Percentiles rank a stretch among this genome's conserved stretches.
phyloP scores from a whole-genome alignment of 2,113 vertebrate species.

The Dasyprocta punctata region DNA sequence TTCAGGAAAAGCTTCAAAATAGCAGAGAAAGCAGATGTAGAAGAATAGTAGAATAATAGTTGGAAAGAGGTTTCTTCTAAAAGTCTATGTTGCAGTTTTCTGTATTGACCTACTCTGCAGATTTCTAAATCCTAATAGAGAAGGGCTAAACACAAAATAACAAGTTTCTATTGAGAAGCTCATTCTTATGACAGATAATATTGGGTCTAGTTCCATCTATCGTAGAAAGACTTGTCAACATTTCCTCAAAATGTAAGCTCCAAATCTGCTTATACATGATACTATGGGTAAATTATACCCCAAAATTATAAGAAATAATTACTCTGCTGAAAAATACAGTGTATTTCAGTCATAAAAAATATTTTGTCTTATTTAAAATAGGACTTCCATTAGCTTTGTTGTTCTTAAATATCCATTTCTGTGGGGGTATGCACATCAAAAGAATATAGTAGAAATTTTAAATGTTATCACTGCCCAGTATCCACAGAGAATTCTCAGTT shows the following conservation, averaged over 20 bases:
- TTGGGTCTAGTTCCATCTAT: not conserved
- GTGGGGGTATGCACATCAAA: not conserved
- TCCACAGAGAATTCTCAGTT: not conserved
- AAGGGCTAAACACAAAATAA: not conserved
- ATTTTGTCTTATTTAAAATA: not conserved
- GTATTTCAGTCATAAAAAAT: not conserved
- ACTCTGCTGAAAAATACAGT: not conserved
- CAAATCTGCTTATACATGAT: not conserved
- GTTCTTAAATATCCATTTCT: not conserved
- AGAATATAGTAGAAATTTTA: not conserved
- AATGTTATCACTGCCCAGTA: not conserved
- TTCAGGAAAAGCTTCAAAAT: not conserved
- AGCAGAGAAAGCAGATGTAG: not conserved
- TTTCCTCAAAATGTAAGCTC: not conserved
- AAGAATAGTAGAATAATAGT: not conserved
- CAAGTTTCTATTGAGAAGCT: not conserved
- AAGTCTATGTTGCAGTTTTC: not conserved
- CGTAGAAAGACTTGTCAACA: not conserved
- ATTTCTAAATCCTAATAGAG: not conserved
- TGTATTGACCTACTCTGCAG: not conserved
- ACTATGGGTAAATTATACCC: not conserved
- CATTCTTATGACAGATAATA: not conserved
- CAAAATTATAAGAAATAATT: not conserved
- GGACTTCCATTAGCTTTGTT: not conserved
- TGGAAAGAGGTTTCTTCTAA: not conserved